Evolutionary conservation across 2,113 vertebrate species (phyloP).

Genomic region (Paraplagusia blochii): DNA sequence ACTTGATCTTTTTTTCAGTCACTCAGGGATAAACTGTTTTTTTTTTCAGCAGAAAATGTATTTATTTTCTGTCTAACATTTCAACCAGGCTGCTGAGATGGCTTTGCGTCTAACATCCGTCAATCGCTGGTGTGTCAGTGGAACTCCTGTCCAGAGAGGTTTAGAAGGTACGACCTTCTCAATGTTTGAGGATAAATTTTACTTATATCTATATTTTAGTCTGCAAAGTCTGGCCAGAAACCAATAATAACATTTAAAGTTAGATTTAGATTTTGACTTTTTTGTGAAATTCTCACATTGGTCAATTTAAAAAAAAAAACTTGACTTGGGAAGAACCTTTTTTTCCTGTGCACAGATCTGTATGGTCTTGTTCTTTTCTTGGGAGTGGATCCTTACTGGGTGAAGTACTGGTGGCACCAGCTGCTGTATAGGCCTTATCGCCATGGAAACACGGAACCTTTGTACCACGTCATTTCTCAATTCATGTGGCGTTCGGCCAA

Average conservation of each 20-base stretch:
- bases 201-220: neutral
- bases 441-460: slow-evolving; percentile 83
- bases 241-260: too few relatives aligned
- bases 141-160: slow-evolving; percentile 97
- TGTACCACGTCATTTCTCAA: slow-evolving; percentile 87
- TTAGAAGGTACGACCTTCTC: slow-evolving; percentile 82
- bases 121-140: slow-evolving; percentile 98
- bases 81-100: slow-evolving; percentile 93
- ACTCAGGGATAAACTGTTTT: too few relatives aligned
- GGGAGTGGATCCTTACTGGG: slow-evolving; percentile 95
- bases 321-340: neutral
- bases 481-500: slow-evolving; percentile 96
- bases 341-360: slow-evolving; percentile 78
- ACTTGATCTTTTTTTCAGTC: too few relatives aligned
- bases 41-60: too few relatives aligned
- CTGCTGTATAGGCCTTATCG: slow-evolving; percentile 94
- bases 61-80: neutral
- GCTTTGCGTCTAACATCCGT: slow-evolving; percentile 90
- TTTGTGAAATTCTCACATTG: too few relatives aligned
- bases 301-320: too few relatives aligned
- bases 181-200: neutral
- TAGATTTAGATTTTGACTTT: too few relatives aligned
- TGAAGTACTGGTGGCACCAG: slow-evolving; percentile 95
- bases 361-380: slow-evolving; percentile 94
- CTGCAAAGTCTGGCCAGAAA: too few relatives aligned